These are phyloP conservation scores for Tachyglossus aculeatus DNA, from an alignment of 2,797 vertebrate genomes.

Conservation along the genomic window DNA sequence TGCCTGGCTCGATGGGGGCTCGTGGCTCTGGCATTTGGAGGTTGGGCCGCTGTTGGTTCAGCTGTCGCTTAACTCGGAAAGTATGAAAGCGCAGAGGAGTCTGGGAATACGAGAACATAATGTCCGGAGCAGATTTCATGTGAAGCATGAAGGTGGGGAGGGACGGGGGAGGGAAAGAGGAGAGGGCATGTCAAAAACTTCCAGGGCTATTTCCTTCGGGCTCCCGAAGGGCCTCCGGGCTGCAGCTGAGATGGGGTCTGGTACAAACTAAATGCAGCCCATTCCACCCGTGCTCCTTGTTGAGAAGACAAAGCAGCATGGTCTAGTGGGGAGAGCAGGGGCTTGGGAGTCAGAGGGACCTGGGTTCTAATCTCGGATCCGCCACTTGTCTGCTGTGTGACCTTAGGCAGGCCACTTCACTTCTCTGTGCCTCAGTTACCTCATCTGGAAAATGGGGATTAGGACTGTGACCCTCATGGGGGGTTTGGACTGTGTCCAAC, in stretches of 20 bases:
- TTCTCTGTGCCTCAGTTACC: too few species aligned
- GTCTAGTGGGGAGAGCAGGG: too few species aligned
- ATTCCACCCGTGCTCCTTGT: not conserved
- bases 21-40: not conserved
- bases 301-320: not conserved
- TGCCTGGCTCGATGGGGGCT: not conserved
- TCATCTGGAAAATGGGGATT: too few species aligned
- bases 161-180: not conserved
- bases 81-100: fast-evolving
- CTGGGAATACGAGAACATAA: not conserved
- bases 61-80: not conserved
- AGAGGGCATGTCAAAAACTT: not conserved
- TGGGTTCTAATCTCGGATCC: too few species aligned
- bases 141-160: not conserved
- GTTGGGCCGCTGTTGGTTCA: not conserved
- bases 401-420: too few species aligned
- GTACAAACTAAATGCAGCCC: not conserved
- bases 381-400: too few species aligned
- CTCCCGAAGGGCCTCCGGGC: fast-evolving
- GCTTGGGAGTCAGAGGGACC: too few species aligned
- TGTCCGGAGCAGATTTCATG: not conserved
- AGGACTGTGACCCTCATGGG: too few species aligned
- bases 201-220: not conserved
- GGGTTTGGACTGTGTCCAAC: too few species aligned
- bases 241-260: not conserved